These are phyloP conservation scores for Dreissena rostriformis DNA, from an alignment of 1,140 invertebrate genomes.

Conservation along the genomic window DNA sequence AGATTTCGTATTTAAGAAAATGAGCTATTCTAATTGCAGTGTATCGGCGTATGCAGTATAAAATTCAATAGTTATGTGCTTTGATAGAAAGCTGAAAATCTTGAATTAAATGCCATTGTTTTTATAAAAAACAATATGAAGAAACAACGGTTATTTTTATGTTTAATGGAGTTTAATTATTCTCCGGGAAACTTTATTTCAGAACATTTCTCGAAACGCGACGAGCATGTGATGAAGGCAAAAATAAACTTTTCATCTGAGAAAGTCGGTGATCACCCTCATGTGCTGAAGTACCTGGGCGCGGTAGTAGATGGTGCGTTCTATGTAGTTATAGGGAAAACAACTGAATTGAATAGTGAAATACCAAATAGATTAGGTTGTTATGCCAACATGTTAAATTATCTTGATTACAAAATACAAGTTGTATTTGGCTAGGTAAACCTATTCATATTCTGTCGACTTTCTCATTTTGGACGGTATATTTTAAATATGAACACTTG, in stretches of 20 bases:
- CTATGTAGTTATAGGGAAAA: not conserved
- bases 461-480: no score
- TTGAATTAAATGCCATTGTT: no score
- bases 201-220: constrained; percentile 48
- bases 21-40: no score
- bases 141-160: not conserved
- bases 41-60: no score
- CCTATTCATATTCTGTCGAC: not conserved
- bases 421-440: not conserved
- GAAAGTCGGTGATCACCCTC: constrained; percentile 41
- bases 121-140: no score
- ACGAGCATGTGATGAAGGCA: constrained; percentile 58
- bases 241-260: constrained; percentile 61
- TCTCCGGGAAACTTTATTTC: not conserved
- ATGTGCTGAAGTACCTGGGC: constrained; percentile 58
- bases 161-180: not conserved
- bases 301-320: constrained; percentile 49
- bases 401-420: no score
- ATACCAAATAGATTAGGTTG: not conserved
- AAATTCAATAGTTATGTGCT: no score
- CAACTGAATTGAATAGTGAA: not conserved
- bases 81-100: no score
- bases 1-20: no score
- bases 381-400: not conserved
- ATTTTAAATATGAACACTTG: no score